Base-by-base conservation (phyloP, 2,797 vertebrate genomes). In the Acanthiza pusilla region DNA sequence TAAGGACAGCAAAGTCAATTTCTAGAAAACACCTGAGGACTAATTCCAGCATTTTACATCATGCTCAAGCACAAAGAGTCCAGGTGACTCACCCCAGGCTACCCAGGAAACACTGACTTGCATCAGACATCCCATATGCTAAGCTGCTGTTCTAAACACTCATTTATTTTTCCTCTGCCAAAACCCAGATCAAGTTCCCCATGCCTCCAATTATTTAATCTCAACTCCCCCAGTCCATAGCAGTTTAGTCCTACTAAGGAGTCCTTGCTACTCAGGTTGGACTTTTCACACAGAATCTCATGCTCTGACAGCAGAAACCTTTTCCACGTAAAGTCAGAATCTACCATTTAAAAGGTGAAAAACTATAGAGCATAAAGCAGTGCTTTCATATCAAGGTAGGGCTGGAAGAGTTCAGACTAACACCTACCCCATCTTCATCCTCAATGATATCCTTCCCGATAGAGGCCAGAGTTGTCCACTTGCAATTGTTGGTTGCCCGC, bases 391-490 rank as follows among this genome's bases (percentile, higher is more conserved):
- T 16, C 22, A 67, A 74, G 32, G 30, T 18, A 84, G 76, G 16
- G 21, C 30, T 42, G 50, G 10, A 77, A 90, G 36, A 80, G 23
- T 26, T 58, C 58, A 43, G n/a, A 54, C 32, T 40, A 48, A 20
- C 9, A 73, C 98, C 61, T 97, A 99, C 99, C 98, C 99, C 99
- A 13, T 99, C 99, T 97, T 99, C 99, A 13, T 99, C 98, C 96
- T 99, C 99, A 10, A 99, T 98, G 87, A 99, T 99, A 97, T 99
- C 99, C 95, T 98, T 99, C 78, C 99, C 99, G 0, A 99, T 99
- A 16, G 99, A 99, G 22, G 99, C 98, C 96, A 99, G 97, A 0
- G 99, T 99, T 8, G 99, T 99, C 99, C 99, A 99, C 93, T 99
- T 99, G 96, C 99, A 99, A 97, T 99, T 99, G 95, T 99, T 99